phyloP scores from a whole-genome alignment of 2,797 vertebrate genomes.

The Acomys russatus region DNA sequence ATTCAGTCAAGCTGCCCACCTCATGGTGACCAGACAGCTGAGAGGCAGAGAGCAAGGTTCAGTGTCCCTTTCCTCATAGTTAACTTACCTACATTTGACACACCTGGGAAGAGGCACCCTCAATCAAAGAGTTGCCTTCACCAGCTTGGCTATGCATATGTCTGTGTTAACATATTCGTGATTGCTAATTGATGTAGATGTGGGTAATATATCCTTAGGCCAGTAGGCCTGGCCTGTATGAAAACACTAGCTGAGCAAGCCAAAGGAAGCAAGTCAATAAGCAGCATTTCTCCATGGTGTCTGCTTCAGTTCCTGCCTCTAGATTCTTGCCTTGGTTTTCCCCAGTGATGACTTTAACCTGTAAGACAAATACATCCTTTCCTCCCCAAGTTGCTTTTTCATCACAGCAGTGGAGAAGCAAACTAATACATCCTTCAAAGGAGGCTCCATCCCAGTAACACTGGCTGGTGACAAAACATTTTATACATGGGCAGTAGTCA shows the following conservation, averaged over 20 bases:
- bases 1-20: not conserved
- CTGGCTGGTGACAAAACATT: not conserved
- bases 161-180: not conserved
- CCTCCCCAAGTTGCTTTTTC: not conserved
- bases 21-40: not conserved
- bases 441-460: not conserved
- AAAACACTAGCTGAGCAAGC: not conserved
- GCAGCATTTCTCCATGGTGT: not conserved
- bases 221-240: not conserved
- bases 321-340: not conserved
- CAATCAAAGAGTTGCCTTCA: not conserved
- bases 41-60: not conserved
- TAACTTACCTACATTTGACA: not conserved
- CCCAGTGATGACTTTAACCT: not conserved
- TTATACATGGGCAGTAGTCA: not conserved
- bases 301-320: not conserved
- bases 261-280: not conserved
- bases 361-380: not conserved
- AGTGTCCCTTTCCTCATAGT: not conserved
- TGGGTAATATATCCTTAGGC: not conserved
- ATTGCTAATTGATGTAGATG: not conserved
- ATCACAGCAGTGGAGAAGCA: not conserved
- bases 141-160: not conserved
- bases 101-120: not conserved
- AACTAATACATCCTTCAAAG: not conserved